phyloP scores from a whole-genome alignment of 2,888 invertebrate species.

The Dexiosoma caninum region DNA sequence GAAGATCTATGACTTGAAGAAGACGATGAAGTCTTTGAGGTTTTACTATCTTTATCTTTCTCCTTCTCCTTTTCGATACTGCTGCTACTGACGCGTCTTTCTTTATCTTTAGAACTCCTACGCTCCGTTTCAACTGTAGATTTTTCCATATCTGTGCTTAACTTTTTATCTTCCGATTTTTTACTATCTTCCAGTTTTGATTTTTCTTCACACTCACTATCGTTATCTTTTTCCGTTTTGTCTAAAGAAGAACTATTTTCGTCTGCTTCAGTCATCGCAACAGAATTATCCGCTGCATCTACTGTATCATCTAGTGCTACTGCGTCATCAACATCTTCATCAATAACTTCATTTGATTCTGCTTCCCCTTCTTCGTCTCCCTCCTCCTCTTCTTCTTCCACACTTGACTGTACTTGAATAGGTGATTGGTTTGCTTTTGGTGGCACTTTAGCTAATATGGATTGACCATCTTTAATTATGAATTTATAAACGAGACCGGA shows the following conservation, averaged over 20 bases:
- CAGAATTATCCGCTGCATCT: slow-evolving; percentile 1
- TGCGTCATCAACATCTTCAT: slow-evolving; percentile 19
- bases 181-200: slow-evolving; percentile 73
- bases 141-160: slow-evolving; percentile 66
- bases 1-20: slow-evolving; percentile 76
- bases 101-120: slow-evolving; percentile 66
- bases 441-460: slow-evolving; percentile 79
- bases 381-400: slow-evolving; percentile 48
- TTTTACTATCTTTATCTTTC: slow-evolving; percentile 73
- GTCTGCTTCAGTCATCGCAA: slow-evolving; percentile 21
- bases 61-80: slow-evolving; percentile 68
- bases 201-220: slow-evolving; percentile 71
- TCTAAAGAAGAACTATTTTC: slow-evolving; percentile 58
- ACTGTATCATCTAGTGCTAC: background rate
- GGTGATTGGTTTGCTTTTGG: slow-evolving; percentile 59
- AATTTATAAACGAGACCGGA: slow-evolving; percentile 81
- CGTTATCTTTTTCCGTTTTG: slow-evolving; percentile 71
- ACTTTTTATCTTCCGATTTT: slow-evolving; percentile 49
- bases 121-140: slow-evolving; percentile 61
- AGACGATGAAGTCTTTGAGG: slow-evolving; percentile 72
- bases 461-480: slow-evolving; percentile 85
- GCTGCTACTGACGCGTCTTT: slow-evolving; percentile 54
- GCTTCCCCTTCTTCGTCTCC: slow-evolving; percentile 39
- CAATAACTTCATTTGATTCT: slow-evolving; percentile 42
- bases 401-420: slow-evolving; percentile 27